Base-by-base conservation (phyloP, 2,888 invertebrate species). In the Drepanosiphum platanoidis region DNA sequence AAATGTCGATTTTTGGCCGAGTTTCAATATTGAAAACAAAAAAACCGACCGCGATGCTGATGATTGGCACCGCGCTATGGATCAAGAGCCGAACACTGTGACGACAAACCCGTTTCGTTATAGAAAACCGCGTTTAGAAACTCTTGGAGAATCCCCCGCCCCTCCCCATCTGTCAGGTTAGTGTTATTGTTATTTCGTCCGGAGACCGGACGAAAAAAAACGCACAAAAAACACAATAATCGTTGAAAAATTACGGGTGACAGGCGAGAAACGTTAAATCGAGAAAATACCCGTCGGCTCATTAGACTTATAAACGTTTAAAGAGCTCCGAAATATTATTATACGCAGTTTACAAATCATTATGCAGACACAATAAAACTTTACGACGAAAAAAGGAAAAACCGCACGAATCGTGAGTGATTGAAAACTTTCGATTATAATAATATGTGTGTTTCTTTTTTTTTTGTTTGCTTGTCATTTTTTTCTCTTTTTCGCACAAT, bases 341-440 rank as follows among this genome's bases (percentile, higher is more conserved):
- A 18, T 27, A 36, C 18, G 36, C 3, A 58, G 58, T 75, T 75
- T 75, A 61, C 58, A 75, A 75, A 75, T 61, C 58, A 75, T 75
- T 75, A 75, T 9, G 36, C 3, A 27, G 15, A 27, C 42, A 74
- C 22, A 22, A 74, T 79, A n/a, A n/a, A n/a, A n/a, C n/a, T n/a
- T n/a, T n/a, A n/a, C 46, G 15, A 79, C 34, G n/a, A 8, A 34
- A n/a, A 11, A 39, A 42, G 66, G 27, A 64, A 46, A 46, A 15
- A 46, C 3, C 9, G n/a, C n/a, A 11, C 18, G 15, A 18, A 34
- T 39, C 42, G 22, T 42, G 30, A 42, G 8, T 34, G 15, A 66
- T 78, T 27, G 42, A 78, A 64, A 39, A 30, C 9, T 68, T 30
- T 64, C 22, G 18, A n/a, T n/a, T n/a, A n/a, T n/a, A n/a, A n/a